Conservation (phyloP, 92 coral and sea anemone species). For the Pocillopora meandrina region DNA sequence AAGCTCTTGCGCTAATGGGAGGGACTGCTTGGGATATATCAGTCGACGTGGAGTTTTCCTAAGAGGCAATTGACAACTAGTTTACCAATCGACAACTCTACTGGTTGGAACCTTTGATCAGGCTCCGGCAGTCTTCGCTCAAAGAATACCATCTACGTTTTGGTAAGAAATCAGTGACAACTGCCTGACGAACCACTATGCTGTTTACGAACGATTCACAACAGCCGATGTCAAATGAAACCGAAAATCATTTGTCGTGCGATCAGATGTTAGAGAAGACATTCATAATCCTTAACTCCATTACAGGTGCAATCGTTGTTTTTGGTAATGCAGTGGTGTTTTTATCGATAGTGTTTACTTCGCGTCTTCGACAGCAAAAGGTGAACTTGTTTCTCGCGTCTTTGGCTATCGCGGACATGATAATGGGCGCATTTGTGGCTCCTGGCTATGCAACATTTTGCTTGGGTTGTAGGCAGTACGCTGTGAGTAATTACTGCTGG, state of each 20-base stretch:
- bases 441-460: constrained; percentile 56
- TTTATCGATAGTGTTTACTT: constrained; percentile 41
- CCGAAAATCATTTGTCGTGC: constrained; percentile 12
- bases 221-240: not conserved
- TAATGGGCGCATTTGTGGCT: constrained; percentile 43
- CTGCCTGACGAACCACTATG: not conserved
- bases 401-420: constrained; percentile 54
- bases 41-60: no score
- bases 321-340: constrained; percentile 59
- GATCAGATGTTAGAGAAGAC: constrained; percentile 29
- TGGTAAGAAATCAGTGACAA: not conserved
- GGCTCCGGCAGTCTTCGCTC: no score
- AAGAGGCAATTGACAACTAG: no score
- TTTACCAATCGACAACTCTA: no score
- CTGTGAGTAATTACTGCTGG: constrained; percentile 55
- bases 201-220: not conserved
- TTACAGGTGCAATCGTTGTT: constrained; percentile 38
- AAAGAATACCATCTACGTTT: no score
- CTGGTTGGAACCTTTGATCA: no score
- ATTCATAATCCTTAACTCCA: constrained; percentile 31
- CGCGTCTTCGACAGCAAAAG: constrained; percentile 34
- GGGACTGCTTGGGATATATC: no score
- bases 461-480: constrained; percentile 2
- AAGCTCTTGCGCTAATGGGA: no score
- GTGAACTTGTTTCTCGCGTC: constrained; percentile 63